These are phyloP conservation scores for Eupsilia transversa DNA, from an alignment of 2,888 invertebrate genomes.

Conservation along the genomic window DNA sequence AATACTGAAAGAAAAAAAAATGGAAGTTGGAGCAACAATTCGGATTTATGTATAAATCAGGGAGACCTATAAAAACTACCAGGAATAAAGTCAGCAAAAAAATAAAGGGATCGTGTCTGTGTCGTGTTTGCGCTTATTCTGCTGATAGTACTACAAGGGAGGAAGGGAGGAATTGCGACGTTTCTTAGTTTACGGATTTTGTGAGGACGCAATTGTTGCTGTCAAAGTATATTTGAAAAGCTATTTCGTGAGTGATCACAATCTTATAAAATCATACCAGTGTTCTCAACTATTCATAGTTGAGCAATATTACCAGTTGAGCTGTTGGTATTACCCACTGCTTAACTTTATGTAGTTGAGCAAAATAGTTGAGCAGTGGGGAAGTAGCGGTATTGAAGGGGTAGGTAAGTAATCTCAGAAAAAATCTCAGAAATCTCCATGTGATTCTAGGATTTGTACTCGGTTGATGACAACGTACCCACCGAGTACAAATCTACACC, in stretches of 20 bases:
- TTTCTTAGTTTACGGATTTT: slow-evolving; percentile 27
- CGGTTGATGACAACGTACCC: too few relatives aligned
- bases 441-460: neutral
- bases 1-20: slow-evolving; percentile 7
- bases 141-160: slow-evolving; percentile 51
- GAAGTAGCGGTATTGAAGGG: too few relatives aligned
- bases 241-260: neutral
- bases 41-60: slow-evolving; percentile 29
- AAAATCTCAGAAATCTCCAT: neutral
- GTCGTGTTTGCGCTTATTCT: slow-evolving; percentile 59
- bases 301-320: too few relatives aligned
- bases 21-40: slow-evolving; percentile 22
- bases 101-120: slow-evolving; percentile 33
- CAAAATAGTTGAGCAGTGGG: too few relatives aligned
- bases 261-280: neutral
- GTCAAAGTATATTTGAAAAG: neutral
- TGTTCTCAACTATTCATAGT: too few relatives aligned
- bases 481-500: too few relatives aligned
- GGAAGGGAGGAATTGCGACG: slow-evolving; percentile 6
- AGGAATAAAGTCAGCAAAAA: slow-evolving; percentile 58
- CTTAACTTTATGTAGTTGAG: too few relatives aligned
- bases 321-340: too few relatives aligned
- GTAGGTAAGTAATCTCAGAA: too few relatives aligned
- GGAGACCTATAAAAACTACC: slow-evolving; percentile 50
- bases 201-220: slow-evolving; percentile 9